These are phyloP conservation scores for Glomeris marginata DNA, from an alignment of 2,888 invertebrate species.

Conservation along the genomic window DNA sequence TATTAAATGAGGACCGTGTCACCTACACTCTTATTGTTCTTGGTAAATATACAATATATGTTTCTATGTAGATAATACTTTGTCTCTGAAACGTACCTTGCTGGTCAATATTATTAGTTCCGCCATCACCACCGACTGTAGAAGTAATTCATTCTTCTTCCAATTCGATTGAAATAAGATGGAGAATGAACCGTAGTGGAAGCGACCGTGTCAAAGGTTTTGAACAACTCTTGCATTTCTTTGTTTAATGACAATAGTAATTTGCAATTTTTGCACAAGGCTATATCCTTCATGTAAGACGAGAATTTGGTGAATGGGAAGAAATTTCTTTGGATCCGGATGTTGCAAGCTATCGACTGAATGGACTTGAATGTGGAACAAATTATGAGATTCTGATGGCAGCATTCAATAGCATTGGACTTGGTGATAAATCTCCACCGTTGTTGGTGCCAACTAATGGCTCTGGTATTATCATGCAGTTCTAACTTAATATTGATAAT, in stretches of 20 bases:
- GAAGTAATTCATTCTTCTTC: slow-evolving; percentile 17
- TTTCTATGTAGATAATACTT: too few relatives aligned
- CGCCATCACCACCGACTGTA: slow-evolving; percentile 19
- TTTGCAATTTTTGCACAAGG: slow-evolving; percentile 33
- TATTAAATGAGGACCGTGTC: slow-evolving; percentile 81
- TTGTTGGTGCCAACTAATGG: slow-evolving; percentile 12
- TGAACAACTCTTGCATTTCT: neutral
- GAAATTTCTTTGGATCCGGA: slow-evolving; percentile 12
- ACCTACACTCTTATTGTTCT: slow-evolving; percentile 77
- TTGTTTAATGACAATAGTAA: too few relatives aligned
- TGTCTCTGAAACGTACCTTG: too few relatives aligned
- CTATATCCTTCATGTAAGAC: slow-evolving; percentile 80
- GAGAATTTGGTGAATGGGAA: slow-evolving; percentile 89
- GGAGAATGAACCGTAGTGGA: slow-evolving; percentile 13
- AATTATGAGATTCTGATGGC: slow-evolving; percentile 85
- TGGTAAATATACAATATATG: slow-evolving; percentile 35
- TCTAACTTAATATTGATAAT: too few relatives aligned
- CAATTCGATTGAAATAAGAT: slow-evolving; percentile 18
- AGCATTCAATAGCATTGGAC: slow-evolving; percentile 53
- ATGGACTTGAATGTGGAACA: slow-evolving; percentile 79
- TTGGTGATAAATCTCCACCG: slow-evolving; percentile 7
- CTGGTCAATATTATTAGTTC: slow-evolving; percentile 13
- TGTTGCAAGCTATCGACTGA: slow-evolving; percentile 42
- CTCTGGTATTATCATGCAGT: slow-evolving; percentile 7
- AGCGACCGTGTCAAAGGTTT: slow-evolving; percentile 14